These are phyloP conservation scores for Dendrolimus punctatus DNA, from an alignment of 1,140 invertebrate species.

Conservation along the genomic window DNA sequence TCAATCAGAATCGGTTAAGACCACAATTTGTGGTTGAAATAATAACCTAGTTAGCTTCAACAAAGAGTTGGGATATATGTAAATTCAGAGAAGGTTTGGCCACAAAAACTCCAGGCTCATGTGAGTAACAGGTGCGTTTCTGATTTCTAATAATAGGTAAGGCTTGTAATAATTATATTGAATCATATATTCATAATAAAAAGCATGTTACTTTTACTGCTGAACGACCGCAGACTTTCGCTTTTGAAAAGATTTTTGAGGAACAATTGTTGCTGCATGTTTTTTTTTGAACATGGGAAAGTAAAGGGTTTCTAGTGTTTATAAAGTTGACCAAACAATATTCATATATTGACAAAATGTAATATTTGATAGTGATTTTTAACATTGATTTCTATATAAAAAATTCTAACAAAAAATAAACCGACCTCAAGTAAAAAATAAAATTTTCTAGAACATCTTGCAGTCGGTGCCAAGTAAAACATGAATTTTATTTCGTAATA, in stretches of 20 bases:
- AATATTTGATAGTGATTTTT: conserved; percentile 1
- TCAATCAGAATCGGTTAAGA: conserved; percentile 56
- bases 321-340: too few relatives aligned
- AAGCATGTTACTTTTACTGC: conserved; percentile 37
- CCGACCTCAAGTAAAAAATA: neutral
- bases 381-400: conserved; percentile 10
- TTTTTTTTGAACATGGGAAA: too few relatives aligned
- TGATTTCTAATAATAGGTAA: conserved; percentile 60
- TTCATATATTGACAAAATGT: neutral
- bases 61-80: conserved; percentile 62
- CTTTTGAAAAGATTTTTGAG: conserved; percentile 25
- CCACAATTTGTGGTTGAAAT: conserved; percentile 64
- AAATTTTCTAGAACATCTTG: too few relatives aligned
- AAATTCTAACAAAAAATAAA: conserved; percentile 14
- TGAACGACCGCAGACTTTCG: conserved; percentile 39
- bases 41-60: conserved; percentile 61
- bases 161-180: conserved; percentile 44
- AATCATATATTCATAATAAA: conserved; percentile 34
- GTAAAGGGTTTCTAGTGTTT: too few relatives aligned
- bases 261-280: too few relatives aligned
- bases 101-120: conserved; percentile 56
- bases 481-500: too few relatives aligned
- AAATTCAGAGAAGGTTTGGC: conserved; percentile 57
- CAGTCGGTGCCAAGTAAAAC: too few relatives aligned
- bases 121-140: conserved; percentile 57